These are phyloP conservation scores for Hiodon tergisus DNA, from an alignment of 2,113 vertebrate species.

Conservation along the genomic window DNA sequence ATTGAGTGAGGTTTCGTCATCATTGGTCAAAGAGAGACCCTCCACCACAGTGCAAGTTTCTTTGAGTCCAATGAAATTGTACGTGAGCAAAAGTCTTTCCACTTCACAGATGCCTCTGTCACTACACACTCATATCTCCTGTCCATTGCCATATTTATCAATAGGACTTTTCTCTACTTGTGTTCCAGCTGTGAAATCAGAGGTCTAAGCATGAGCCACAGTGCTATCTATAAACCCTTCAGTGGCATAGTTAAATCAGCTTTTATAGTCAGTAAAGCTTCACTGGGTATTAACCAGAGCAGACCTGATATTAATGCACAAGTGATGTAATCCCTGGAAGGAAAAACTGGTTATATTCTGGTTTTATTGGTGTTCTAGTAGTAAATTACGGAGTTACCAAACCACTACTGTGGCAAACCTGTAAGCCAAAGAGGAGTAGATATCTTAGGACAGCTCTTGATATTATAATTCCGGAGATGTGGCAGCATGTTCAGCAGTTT, in stretches of 20 bases:
- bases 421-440: not conserved
- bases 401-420: not conserved
- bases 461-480: not conserved
- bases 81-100: not conserved
- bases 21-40: no score
- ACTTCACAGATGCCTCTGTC: not conserved
- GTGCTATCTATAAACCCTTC: slow-evolving; percentile 37
- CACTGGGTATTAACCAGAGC: slow-evolving; percentile 8
- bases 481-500: not conserved
- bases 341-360: not conserved
- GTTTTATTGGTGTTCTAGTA: no score
- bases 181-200: slow-evolving; percentile 47
- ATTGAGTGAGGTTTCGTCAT: not conserved
- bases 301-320: not conserved
- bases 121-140: slow-evolving; percentile 19
- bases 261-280: slow-evolving; percentile 27
- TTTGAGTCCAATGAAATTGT: no score
- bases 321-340: not conserved
- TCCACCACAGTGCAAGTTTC: no score
- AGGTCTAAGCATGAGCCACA: slow-evolving; percentile 30
- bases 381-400: not conserved
- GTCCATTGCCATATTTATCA: slow-evolving; percentile 27
- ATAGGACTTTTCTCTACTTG: slow-evolving; percentile 30
- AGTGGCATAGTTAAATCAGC: slow-evolving; percentile 23
- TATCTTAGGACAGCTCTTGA: not conserved